These are phyloP conservation scores for Papio anubis DNA, from an alignment of 2,113 vertebrate genomes.

Conservation along the genomic window DNA sequence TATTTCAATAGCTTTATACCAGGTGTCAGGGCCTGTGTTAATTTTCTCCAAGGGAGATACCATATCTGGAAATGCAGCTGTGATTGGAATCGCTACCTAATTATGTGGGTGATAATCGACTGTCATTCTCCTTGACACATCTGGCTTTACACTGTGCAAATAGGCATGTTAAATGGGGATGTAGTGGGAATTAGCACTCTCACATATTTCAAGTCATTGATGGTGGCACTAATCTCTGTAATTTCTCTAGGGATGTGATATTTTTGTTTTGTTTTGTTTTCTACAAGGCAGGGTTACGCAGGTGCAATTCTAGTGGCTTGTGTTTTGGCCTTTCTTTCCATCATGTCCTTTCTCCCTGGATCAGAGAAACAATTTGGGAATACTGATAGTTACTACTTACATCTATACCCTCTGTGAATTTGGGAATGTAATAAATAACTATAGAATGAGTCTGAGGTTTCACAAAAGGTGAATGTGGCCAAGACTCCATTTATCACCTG, in stretches of 20 bases:
- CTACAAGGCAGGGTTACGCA: not conserved
- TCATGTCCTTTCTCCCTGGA: not conserved
- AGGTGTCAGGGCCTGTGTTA: slow-evolving; percentile 66
- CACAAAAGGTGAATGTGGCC: not conserved
- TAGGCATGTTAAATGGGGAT: slow-evolving; percentile 50
- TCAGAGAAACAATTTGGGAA: not conserved
- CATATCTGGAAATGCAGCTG: slow-evolving; percentile 68
- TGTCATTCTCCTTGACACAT: slow-evolving; percentile 75
- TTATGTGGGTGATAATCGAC: slow-evolving; percentile 63
- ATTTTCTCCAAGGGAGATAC: slow-evolving; percentile 66
- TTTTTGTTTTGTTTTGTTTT: slow-evolving; percentile 51
- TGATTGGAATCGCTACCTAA: slow-evolving; percentile 71
- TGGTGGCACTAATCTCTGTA: slow-evolving; percentile 38
- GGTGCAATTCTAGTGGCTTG: not conserved
- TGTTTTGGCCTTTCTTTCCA: not conserved
- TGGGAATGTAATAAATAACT: not conserved
- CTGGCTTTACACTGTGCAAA: slow-evolving; percentile 66
- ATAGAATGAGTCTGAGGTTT: not conserved
- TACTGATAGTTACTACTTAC: not conserved
- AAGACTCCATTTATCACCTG: not conserved
- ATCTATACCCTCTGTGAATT: not conserved
- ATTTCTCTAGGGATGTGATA: slow-evolving; percentile 32
- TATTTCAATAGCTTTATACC: slow-evolving; percentile 55
- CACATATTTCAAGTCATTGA: slow-evolving; percentile 51
- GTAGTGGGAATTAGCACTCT: slow-evolving; percentile 45